Base-by-base conservation (phyloP, 2,888 invertebrate genomes). In the Drosophila rubida region DNA sequence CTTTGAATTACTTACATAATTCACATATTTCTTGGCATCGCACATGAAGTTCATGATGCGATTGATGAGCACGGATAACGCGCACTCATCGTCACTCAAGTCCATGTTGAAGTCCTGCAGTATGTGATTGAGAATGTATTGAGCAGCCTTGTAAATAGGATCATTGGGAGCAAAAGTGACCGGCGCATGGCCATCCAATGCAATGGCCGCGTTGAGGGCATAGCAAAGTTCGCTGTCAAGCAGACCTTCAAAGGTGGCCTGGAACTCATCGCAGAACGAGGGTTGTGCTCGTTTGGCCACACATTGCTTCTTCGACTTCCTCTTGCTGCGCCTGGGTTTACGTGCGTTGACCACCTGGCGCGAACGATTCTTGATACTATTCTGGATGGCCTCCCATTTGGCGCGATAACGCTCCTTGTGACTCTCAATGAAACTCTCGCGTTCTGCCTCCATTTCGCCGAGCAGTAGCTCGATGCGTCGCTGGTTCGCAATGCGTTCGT, bases 61-160 rank as follows among this genome's bases (percentile, higher is more conserved):
- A 1, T 59, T 32, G 1, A 69, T 53, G 3, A 91, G 66, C 0
- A 75, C 68, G 11, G 53, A 49, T 27, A 69, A 45, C 2, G 85
- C 73, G n/a, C 79, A 67, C 9, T 66, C 57, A 57, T 91, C 87
- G 0, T 69, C 66, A 27, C 90, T 88, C n/a, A 91, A 64, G 58
- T 91, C 91, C n/a, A 76, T 77, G 16, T 84, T 61, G 37, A 90
- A 90, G 3, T 84, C 88, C 0, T 69, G 69, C 2, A 92, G 53
- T 46, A 91, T 89, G n/a, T 87, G 75, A 41, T 89, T 81, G 13
- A 89, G 69, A 19, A 92, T 92, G 25, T 88, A 91, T 30, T 90
- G 88, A 0, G 91, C 92, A 2, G 90, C 89, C 68, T 90, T 90
- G 46, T 89, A 91, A 35, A 91, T 91, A 19, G 88, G 88, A 70